phyloP scores from a whole-genome alignment of 2,797 vertebrate species.

The Adelosebastes latens region DNA sequence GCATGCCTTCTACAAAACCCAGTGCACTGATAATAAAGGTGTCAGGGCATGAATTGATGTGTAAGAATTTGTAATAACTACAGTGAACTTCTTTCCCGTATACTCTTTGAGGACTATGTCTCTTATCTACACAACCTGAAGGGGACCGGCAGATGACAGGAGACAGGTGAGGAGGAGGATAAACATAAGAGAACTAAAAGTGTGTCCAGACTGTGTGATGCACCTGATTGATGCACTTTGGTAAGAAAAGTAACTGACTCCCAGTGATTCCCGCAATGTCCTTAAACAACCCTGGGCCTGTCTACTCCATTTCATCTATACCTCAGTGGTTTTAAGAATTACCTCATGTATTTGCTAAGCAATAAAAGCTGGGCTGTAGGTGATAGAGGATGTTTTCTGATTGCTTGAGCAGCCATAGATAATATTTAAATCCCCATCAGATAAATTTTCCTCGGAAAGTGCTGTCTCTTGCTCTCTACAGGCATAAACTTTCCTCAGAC shows the following conservation, averaged over 20 bases:
- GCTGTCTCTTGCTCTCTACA: conserved; percentile 24
- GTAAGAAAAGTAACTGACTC: conserved; percentile 3
- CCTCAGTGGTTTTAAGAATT: conserved; percentile 32
- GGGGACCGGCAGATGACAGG: not conserved
- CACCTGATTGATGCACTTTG: not conserved
- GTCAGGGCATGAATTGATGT: not conserved
- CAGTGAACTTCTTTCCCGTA: not conserved
- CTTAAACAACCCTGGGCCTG: conserved; percentile 6
- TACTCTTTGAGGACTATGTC: not conserved
- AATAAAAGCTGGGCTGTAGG: conserved; percentile 35
- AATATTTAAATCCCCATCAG: conserved; percentile 50
- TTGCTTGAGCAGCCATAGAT: conserved; percentile 41
- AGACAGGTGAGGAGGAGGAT: conserved; percentile 1
- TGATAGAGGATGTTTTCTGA: conserved; percentile 42
- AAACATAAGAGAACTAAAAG: not conserved
- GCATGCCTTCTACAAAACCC: too few species aligned
- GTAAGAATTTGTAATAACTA: not conserved
- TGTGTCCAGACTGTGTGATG: not conserved
- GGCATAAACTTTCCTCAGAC: conserved; percentile 14
- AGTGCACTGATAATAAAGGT: not conserved
- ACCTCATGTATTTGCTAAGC: conserved; percentile 42
- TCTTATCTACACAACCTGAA: not conserved
- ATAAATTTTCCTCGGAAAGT: conserved; percentile 37
- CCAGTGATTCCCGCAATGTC: not conserved
- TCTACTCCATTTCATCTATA: conserved; percentile 26